phyloP scores from a whole-genome alignment of 2,797 vertebrate genomes.

The Ibycter americanus region DNA sequence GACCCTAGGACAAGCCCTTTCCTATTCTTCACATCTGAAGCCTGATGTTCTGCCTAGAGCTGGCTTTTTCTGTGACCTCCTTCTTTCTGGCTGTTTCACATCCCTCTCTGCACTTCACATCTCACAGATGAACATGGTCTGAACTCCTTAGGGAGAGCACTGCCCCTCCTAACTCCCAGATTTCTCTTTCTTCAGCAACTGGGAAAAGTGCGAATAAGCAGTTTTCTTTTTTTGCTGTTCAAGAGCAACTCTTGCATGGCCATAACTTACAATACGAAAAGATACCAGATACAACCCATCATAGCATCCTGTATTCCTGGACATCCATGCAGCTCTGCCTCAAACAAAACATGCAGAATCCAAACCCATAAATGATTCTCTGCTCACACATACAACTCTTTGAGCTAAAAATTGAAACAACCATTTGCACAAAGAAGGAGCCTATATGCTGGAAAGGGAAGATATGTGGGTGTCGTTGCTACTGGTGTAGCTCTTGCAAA shows the following conservation, averaged over 20 bases:
- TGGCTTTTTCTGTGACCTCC: not conserved
- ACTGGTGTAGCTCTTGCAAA: not conserved
- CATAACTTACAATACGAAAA: not conserved
- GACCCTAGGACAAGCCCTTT: not conserved
- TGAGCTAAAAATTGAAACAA: not conserved
- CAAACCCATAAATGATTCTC: not conserved
- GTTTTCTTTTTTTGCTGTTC: not conserved
- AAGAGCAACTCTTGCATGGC: not conserved
- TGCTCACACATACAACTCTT: not conserved
- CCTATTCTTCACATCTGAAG: not conserved
- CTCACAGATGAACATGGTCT: not conserved
- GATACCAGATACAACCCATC: not conserved
- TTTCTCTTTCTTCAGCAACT: not conserved
- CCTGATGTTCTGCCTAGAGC: not conserved
- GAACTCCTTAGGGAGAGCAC: not conserved
- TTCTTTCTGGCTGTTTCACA: not conserved
- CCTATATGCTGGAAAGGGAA: not conserved
- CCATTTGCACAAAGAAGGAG: not conserved
- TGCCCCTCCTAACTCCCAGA: not conserved
- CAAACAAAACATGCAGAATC: not conserved
- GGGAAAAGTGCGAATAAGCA: not conserved
- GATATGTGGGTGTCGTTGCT: not conserved
- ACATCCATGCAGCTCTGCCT: not conserved
- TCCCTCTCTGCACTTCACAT: not conserved
- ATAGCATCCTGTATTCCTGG: not conserved